Conservation (phyloP, 2,797 vertebrate species). For the Ctenosaura bakeri region DNA sequence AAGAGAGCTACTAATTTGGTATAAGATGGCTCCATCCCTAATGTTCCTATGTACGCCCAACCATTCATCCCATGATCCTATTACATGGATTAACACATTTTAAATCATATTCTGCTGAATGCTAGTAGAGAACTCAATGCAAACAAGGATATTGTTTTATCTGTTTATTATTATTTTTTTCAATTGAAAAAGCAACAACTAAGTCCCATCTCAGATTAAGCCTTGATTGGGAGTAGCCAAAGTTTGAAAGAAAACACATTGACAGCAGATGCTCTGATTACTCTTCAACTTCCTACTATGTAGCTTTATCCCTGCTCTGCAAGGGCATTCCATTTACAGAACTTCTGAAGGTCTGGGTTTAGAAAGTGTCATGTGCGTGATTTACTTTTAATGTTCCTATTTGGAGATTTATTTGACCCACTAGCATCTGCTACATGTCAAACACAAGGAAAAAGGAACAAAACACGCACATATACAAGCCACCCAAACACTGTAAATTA, state of each 20-base stretch:
- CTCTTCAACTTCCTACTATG: background rate
- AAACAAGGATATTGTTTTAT: background rate
- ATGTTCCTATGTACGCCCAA: too few species aligned
- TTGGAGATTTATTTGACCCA: conserved; percentile 61
- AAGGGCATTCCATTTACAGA: conserved; percentile 35
- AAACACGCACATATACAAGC: conserved; percentile 29
- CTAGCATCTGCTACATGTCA: conserved; percentile 67
- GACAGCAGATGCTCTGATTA: background rate
- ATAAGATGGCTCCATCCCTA: too few species aligned
- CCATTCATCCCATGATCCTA: too few species aligned
- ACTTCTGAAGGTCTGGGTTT: background rate
- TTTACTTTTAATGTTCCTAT: conserved; percentile 46
- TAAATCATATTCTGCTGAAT: too few species aligned
- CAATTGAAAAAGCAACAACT: background rate
- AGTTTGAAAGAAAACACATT: background rate
- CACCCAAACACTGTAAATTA: conserved; percentile 64
- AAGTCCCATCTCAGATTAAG: background rate
- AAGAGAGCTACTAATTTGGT: too few species aligned
- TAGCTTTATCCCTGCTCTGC: background rate
- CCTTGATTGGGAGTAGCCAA: background rate
- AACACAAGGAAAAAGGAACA: conserved; percentile 25
- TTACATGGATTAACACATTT: too few species aligned
- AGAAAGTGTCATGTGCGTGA: conserved; percentile 11
- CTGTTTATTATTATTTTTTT: background rate
- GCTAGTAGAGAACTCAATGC: too few species aligned